A percentile compares a stretch with the other conserved stretches of the same genome.
Evolutionary conservation across 2,797 vertebrate species (phyloP).

Genomic region (Denticeps clupeoides): DNA sequence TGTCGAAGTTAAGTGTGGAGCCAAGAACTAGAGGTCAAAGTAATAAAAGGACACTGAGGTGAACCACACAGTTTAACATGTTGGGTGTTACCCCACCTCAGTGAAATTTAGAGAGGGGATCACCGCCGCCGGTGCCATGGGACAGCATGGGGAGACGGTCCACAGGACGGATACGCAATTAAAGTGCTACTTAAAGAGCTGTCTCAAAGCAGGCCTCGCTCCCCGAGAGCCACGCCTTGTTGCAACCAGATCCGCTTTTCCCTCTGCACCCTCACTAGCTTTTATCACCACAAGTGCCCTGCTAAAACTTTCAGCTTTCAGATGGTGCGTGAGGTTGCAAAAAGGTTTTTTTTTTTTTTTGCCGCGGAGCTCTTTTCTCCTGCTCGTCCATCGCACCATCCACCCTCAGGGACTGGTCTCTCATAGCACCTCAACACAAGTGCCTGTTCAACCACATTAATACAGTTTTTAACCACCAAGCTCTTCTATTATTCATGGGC

Average conservation of each 20-base stretch:
- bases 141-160: constrained; percentile 28
- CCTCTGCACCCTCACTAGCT: constrained; percentile 53
- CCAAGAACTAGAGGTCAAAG: constrained; percentile 55
- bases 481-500: constrained; percentile 70
- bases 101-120: constrained; percentile 53
- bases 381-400: constrained; percentile 41
- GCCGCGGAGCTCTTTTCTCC: constrained; percentile 38
- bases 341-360: too few species aligned
- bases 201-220: constrained; percentile 16
- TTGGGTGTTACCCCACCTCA: constrained; percentile 13
- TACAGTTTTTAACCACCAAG: constrained; percentile 56
- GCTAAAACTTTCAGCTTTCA: constrained; percentile 68
- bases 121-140: constrained; percentile 28
- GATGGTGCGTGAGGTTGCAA: constrained; percentile 69
- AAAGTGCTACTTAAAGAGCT: constrained; percentile 48
- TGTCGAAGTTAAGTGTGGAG: constrained; percentile 54
- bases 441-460: constrained; percentile 59
- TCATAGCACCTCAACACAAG: constrained; percentile 27
- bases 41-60: constrained; percentile 47
- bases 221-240: not conserved
- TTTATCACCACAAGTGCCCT: constrained; percentile 73
- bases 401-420: not conserved
- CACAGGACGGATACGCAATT: constrained; percentile 48
- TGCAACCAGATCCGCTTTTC: constrained; percentile 20
- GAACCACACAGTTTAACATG: constrained; percentile 46